Percentiles rank a stretch among this genome's conserved stretches.
phyloP scores from a whole-genome alignment of 2,797 vertebrate genomes.

The Helicolenus hilgendorfi region DNA sequence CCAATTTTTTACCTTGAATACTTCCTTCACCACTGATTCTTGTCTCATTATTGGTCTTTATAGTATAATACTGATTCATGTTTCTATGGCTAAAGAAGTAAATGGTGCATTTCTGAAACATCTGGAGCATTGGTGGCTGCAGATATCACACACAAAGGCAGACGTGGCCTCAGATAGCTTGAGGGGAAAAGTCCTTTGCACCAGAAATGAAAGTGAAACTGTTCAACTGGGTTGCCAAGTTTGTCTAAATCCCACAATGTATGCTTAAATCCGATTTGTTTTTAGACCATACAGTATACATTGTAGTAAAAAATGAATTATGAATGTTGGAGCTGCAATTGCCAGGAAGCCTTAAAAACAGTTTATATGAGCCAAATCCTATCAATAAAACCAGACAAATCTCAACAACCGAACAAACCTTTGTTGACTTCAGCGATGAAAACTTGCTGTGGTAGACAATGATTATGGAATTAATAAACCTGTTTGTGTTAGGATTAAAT shows the following conservation, averaged over 20 bases:
- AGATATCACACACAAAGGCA: neutral
- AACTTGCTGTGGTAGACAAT: neutral
- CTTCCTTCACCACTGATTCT: neutral
- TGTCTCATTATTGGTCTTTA: neutral
- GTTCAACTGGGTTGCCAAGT: conserved; percentile 24
- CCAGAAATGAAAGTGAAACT: conserved; percentile 56
- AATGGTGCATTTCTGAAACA: neutral
- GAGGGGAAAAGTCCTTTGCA: fast-evolving
- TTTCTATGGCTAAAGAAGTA: neutral
- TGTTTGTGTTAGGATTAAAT: neutral
- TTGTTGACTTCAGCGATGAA: neutral
- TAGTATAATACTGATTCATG: neutral
- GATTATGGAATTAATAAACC: no score
- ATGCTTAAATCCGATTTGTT: neutral
- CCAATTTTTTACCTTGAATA: neutral
- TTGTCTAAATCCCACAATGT: neutral
- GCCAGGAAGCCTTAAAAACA: neutral
- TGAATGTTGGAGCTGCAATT: neutral
- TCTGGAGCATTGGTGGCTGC: neutral
- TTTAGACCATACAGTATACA: neutral
- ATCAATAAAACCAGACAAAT: neutral
- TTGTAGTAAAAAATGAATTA: neutral
- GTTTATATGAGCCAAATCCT: neutral
- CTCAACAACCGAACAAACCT: neutral
- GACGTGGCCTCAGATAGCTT: neutral